Evolutionary conservation across 2,113 vertebrate species (phyloP).

Genomic region (Lathamus discolor): DNA sequence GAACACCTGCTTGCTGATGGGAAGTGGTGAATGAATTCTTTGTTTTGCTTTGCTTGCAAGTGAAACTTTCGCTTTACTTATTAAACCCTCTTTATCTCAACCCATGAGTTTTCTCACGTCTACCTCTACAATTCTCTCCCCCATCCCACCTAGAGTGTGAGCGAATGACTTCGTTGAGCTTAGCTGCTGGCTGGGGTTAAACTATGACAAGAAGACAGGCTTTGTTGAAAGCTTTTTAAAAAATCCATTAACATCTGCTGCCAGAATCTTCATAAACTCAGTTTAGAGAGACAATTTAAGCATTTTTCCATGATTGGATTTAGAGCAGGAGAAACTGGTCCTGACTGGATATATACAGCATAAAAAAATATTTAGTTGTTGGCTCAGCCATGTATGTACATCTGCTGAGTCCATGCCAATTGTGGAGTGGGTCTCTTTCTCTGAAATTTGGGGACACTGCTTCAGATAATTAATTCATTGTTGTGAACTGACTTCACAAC

Average conservation of each 20-base stretch:
- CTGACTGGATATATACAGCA: neutral
- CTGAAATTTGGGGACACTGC: neutral
- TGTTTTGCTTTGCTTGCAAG: neutral
- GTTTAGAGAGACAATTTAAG: neutral
- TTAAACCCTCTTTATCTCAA: neutral
- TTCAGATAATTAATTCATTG: conserved; percentile 4
- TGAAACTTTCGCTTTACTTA: neutral
- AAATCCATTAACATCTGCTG: neutral
- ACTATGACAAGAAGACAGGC: neutral
- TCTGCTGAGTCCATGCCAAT: neutral
- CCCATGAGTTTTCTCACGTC: neutral
- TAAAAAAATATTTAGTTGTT: neutral
- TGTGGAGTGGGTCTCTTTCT: neutral
- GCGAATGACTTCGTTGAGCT: neutral
- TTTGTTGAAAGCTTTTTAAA: neutral
- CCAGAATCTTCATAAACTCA: neutral
- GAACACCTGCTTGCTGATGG: neutral
- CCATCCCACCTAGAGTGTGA: neutral
- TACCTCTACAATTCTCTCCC: neutral
- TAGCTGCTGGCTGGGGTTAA: neutral
- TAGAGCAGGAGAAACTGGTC: neutral
- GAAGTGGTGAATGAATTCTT: neutral
- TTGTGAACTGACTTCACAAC: neutral
- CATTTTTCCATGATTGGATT: neutral
- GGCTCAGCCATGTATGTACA: neutral